phyloP scores from a whole-genome alignment of 2,888 invertebrate genomes.

The Himalopsyche japonica region DNA sequence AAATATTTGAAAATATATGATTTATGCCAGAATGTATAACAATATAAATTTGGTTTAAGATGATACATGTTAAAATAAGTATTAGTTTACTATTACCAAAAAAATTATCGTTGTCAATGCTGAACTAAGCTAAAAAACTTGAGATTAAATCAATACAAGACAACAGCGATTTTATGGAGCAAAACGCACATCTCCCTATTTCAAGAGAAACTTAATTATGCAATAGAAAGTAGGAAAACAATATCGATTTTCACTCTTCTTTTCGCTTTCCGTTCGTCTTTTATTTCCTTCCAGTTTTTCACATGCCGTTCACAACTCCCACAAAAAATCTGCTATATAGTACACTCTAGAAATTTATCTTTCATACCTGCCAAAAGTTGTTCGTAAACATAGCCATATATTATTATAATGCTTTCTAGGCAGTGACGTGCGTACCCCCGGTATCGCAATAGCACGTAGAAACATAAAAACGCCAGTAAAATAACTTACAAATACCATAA shows the following conservation, averaged over 20 bases:
- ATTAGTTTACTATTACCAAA: too few species aligned
- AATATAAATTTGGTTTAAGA: too few species aligned
- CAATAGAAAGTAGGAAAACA: neutral
- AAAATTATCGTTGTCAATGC: neutral
- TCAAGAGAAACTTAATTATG: neutral
- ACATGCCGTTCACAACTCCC: neutral
- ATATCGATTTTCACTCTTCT: constrained; percentile 13
- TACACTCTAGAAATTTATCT: constrained; percentile 30
- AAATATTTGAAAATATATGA: too few species aligned
- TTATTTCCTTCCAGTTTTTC: neutral
- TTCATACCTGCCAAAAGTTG: constrained; percentile 38
- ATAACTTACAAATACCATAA: neutral
- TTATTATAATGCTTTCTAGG: constrained; percentile 18
- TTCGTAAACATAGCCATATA: constrained; percentile 38
- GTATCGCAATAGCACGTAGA: neutral
- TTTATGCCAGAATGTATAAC: too few species aligned
- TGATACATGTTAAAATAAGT: too few species aligned
- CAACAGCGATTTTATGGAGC: neutral
- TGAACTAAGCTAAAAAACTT: neutral
- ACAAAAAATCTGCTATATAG: constrained; percentile 2
- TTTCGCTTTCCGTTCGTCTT: neutral
- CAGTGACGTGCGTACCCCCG: neutral
- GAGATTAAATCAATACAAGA: neutral
- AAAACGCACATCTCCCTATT: neutral
- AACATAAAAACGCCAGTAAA: neutral